A percentile compares a stretch with the other conserved stretches of the same genome.
Conservation (phyloP, 2,888 invertebrate genomes). For the Aelia acuminata region DNA sequence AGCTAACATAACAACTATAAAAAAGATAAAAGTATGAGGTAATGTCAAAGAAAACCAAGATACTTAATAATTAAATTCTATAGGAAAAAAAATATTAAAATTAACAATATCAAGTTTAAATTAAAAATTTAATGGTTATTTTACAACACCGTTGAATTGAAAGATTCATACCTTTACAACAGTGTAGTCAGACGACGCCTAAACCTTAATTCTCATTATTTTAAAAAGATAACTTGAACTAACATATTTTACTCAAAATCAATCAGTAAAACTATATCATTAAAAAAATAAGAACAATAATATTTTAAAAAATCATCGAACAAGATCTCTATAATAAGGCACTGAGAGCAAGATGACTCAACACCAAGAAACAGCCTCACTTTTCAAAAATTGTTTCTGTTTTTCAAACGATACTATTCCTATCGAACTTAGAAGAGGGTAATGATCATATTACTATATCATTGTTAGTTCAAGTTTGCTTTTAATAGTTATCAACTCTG, state of each 20-base stretch:
- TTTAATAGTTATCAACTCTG: neutral
- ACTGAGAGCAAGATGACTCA: neutral
- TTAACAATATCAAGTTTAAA: constrained; percentile 1
- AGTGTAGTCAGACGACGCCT: neutral
- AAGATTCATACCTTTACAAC: neutral
- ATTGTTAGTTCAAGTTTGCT: constrained; percentile 41
- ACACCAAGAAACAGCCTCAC: neutral
- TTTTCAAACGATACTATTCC: too few relatives aligned
- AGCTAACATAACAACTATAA: neutral
- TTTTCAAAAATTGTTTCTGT: neutral
- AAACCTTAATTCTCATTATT: neutral
- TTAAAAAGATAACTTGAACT: constrained; percentile 34
- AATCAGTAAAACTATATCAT: neutral
- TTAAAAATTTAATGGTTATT: neutral
- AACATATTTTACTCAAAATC: neutral
- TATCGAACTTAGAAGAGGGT: too few relatives aligned
- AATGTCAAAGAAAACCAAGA: neutral
- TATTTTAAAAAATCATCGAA: neutral
- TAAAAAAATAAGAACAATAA: neutral
- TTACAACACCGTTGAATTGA: neutral
- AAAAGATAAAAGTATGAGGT: constrained; percentile 29
- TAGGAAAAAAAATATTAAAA: constrained; percentile 20
- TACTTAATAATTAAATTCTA: neutral
- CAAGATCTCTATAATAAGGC: constrained; percentile 17
- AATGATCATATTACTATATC: too few relatives aligned